Percentiles rank a stretch among this genome's conserved stretches.
Evolutionary conservation across 2,797 vertebrate genomes (phyloP).

Genomic region (Fringilla coelebs): DNA sequence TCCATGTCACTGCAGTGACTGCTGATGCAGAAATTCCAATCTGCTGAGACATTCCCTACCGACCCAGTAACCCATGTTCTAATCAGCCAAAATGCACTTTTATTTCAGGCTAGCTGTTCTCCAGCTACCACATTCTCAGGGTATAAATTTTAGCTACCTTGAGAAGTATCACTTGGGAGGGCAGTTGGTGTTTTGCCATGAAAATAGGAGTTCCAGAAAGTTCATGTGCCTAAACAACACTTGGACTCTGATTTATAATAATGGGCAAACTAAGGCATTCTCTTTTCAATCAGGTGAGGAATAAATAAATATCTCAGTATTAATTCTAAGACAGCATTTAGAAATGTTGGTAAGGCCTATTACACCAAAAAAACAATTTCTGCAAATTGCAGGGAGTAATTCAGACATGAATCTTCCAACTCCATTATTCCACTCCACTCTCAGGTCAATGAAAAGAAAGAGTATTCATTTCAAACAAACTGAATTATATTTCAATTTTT

Average conservation of each 20-base stretch:
- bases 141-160: conserved; percentile 51
- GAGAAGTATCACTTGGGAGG: neutral
- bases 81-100: conserved; percentile 35
- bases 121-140: conserved; percentile 47
- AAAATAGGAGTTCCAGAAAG: neutral
- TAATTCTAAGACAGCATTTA: neutral
- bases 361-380: neutral
- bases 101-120: conserved; percentile 24
- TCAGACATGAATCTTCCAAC: neutral
- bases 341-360: neutral
- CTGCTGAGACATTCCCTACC: conserved; percentile 9
- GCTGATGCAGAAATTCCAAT: conserved; percentile 23
- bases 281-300: neutral
- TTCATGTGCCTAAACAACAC: neutral
- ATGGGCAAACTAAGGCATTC: neutral
- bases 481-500: neutral
- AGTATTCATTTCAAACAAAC: neutral
- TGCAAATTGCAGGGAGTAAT: neutral
- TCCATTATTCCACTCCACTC: neutral
- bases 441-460: neutral
- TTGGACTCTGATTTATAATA: neutral
- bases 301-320: neutral
- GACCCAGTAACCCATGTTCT: conserved; percentile 36
- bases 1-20: neutral
- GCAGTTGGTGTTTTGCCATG: conserved; percentile 4